A percentile compares a stretch with the other conserved stretches of the same genome.
phyloP scores from a whole-genome alignment of 2,113 vertebrate genomes.

The Hiodon alosoides region DNA sequence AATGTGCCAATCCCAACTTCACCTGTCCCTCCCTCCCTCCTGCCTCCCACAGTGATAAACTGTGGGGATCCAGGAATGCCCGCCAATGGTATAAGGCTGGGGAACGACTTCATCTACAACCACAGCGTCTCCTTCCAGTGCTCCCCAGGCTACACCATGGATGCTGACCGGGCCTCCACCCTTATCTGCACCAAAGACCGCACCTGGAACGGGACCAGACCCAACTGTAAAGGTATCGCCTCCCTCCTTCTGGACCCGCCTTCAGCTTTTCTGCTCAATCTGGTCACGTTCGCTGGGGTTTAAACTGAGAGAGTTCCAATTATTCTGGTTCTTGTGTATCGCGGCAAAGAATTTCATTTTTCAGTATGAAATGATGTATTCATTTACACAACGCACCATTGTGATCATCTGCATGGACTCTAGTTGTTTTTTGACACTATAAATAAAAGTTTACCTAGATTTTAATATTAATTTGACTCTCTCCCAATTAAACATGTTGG shows the following conservation, averaged over 20 bases:
- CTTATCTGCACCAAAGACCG: slow-evolving; percentile 91
- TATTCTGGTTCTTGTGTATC: no score
- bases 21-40: not conserved
- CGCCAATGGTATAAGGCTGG: slow-evolving; percentile 82
- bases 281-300: not conserved
- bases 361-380: no score
- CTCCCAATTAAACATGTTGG: no score
- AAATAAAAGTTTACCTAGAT: no score
- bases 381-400: no score
- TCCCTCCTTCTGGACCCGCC: not conserved
- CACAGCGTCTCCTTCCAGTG: slow-evolving; percentile 79
- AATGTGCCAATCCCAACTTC: not conserved
- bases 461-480: no score
- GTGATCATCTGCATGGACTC: no score
- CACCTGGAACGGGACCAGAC: slow-evolving; percentile 91
- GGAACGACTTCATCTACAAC: slow-evolving; percentile 83
- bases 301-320: no score
- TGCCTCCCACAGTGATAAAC: slow-evolving; percentile 76
- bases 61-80: slow-evolving; percentile 91
- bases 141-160: slow-evolving; percentile 84
- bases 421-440: no score
- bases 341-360: no score
- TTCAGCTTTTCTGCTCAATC: not conserved
- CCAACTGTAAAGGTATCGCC: slow-evolving; percentile 79
- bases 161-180: slow-evolving; percentile 75